phyloP scores from a whole-genome alignment of 2,888 invertebrate species.

The Calameuta pallipes region DNA sequence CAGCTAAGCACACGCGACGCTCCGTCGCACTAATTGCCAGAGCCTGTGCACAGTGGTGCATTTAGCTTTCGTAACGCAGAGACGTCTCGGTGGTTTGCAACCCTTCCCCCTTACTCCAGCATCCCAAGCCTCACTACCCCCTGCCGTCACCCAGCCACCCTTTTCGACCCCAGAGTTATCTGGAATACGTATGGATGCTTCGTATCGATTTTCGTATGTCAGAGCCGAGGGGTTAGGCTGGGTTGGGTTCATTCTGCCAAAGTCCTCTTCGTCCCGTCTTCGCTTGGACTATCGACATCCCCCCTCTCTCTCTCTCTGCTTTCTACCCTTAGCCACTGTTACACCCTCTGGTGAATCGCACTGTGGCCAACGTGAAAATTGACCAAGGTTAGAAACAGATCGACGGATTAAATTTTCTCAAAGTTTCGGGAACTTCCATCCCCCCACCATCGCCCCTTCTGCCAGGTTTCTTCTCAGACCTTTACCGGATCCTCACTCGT shows the following conservation, averaged over 20 bases:
- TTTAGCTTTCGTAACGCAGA: too few relatives aligned
- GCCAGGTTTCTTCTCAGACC: too few relatives aligned
- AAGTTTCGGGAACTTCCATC: background rate
- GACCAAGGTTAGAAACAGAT: conserved; percentile 1
- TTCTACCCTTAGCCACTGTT: background rate
- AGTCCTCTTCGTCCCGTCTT: conserved; percentile 13
- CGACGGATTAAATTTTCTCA: too few relatives aligned
- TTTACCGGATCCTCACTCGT: too few relatives aligned
- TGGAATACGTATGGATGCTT: conserved; percentile 10
- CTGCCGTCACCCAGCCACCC: conserved; percentile 1
- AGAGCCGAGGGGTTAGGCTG: too few relatives aligned
- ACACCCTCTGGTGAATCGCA: background rate
- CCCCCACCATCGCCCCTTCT: background rate
- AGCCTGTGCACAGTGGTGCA: too few relatives aligned
- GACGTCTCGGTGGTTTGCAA: too few relatives aligned
- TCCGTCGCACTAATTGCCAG: too few relatives aligned
- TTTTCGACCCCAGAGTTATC: conserved; percentile 7
- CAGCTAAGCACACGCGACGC: too few relatives aligned
- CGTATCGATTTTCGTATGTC: too few relatives aligned
- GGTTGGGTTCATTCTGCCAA: too few relatives aligned
- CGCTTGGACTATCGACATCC: conserved; percentile 9
- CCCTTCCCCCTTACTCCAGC: background rate
- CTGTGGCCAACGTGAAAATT: conserved; percentile 10
- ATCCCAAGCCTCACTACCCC: conserved; percentile 15
- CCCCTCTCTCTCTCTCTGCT: background rate